These are phyloP conservation scores for Monarcha castaneiventris DNA, from an alignment of 2,113 vertebrate species.

Conservation along the genomic window DNA sequence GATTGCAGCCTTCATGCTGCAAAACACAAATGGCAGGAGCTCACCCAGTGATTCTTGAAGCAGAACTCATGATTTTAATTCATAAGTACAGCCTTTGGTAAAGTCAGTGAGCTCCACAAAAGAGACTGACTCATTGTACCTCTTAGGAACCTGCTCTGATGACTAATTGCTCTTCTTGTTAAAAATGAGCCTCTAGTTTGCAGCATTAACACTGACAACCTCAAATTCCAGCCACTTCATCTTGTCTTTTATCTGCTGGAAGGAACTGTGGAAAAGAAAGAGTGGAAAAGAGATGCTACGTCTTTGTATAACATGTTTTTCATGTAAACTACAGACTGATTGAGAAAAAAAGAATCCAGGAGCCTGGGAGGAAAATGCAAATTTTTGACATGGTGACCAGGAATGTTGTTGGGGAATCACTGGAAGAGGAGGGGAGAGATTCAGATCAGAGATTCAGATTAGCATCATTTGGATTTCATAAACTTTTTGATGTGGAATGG, in stretches of 20 bases:
- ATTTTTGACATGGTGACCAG: neutral
- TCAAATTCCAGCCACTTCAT: conserved; percentile 18
- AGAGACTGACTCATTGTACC: conserved; percentile 36
- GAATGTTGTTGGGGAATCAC: neutral
- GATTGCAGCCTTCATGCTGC: neutral
- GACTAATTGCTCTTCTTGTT: conserved; percentile 51
- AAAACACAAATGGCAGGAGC: neutral
- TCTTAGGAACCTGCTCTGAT: conserved; percentile 24
- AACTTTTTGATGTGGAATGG: neutral
- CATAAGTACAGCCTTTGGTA: neutral
- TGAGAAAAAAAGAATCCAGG: neutral
- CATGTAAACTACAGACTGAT: neutral
- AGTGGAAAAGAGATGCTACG: neutral
- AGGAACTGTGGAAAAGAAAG: neutral
- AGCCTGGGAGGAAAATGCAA: neutral
- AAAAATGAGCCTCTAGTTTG: conserved; percentile 48
- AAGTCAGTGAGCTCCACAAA: neutral
- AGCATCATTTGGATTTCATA: neutral
- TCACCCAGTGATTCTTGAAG: neutral
- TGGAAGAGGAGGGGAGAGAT: neutral
- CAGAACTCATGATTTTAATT: neutral
- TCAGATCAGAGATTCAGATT: neutral
- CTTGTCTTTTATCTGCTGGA: neutral
- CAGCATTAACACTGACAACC: conserved; percentile 26
- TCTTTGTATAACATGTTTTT: neutral